These are phyloP conservation scores for Hedya salicella DNA, from an alignment of 2,888 invertebrate species.

Conservation along the genomic window DNA sequence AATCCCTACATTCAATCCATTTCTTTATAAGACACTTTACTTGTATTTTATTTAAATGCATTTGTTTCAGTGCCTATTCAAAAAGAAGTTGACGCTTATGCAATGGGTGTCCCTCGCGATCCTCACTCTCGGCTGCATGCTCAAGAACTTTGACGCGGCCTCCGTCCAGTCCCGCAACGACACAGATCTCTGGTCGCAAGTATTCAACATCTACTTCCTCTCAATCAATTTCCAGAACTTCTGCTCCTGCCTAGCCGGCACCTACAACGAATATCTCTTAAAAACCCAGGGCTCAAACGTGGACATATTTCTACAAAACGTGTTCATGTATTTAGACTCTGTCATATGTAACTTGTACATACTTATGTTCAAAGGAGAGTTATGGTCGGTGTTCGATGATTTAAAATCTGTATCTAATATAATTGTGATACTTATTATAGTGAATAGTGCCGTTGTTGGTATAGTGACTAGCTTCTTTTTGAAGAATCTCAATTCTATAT, in stretches of 20 bases:
- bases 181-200: constrained; percentile 66
- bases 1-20: too few species aligned
- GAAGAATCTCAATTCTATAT: constrained; percentile 96
- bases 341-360: constrained; percentile 95
- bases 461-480: constrained; percentile 97
- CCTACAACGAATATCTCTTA: constrained; percentile 97
- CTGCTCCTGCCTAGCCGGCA: constrained; percentile 97
- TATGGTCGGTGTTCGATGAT: constrained; percentile 85
- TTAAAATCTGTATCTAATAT: constrained; percentile 86
- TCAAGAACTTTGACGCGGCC: constrained; percentile 90
- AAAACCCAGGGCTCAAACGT: constrained; percentile 94
- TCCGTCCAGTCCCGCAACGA: constrained; percentile 65
- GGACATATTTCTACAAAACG: constrained; percentile 96
- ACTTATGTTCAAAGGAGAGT: constrained; percentile 87
- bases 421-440: constrained; percentile 91
- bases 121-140: constrained; percentile 94
- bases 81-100: constrained; percentile 89
- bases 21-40: too few species aligned
- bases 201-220: constrained; percentile 86
- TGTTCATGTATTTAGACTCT: constrained; percentile 97
- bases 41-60: neutral
- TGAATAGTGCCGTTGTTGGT: constrained; percentile 96
- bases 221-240: constrained; percentile 91
- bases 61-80: constrained; percentile 91
- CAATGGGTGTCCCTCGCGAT: constrained; percentile 97